Evolutionary conservation across 2,797 vertebrate genomes (phyloP).

Genomic region (Poeciliopsis infans): DNA sequence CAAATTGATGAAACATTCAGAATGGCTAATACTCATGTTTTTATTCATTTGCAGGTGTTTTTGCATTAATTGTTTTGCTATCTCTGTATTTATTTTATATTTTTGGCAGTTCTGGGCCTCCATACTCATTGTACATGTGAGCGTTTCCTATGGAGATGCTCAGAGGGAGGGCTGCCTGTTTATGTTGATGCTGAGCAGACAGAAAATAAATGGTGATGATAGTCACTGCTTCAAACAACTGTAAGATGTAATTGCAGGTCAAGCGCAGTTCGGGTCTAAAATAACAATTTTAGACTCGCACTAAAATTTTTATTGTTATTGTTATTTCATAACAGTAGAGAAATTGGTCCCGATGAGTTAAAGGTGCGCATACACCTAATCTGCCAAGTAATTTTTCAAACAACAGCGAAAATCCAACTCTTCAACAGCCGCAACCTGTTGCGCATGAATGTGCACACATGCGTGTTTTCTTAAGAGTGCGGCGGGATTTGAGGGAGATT

Average conservation of each 20-base stretch:
- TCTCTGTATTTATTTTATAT: neutral
- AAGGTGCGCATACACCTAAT: neutral
- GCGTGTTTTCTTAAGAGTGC: neutral
- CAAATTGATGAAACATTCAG: neutral
- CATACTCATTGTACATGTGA: neutral
- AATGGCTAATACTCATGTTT: neutral
- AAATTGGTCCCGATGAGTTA: constrained; percentile 16
- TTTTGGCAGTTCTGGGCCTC: neutral
- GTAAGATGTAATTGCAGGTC: constrained; percentile 37
- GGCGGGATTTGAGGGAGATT: neutral
- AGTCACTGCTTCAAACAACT: constrained; percentile 45
- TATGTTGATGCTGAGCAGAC: constrained; percentile 45
- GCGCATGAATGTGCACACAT: neutral
- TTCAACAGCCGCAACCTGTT: neutral
- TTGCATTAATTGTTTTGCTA: neutral
- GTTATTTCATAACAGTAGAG: constrained; percentile 24
- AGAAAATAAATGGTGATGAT: constrained; percentile 41
- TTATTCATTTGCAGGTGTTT: neutral
- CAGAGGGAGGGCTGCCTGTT: constrained; percentile 8
- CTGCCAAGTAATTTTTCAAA: neutral
- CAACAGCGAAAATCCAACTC: neutral
- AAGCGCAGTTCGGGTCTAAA: constrained; percentile 27
- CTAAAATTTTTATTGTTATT: no score
- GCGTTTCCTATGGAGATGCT: constrained; percentile 4
- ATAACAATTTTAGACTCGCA: constrained; percentile 32